Conservation (phyloP, 2,113 vertebrate species). For the Eudyptes chrysolophus region DNA sequence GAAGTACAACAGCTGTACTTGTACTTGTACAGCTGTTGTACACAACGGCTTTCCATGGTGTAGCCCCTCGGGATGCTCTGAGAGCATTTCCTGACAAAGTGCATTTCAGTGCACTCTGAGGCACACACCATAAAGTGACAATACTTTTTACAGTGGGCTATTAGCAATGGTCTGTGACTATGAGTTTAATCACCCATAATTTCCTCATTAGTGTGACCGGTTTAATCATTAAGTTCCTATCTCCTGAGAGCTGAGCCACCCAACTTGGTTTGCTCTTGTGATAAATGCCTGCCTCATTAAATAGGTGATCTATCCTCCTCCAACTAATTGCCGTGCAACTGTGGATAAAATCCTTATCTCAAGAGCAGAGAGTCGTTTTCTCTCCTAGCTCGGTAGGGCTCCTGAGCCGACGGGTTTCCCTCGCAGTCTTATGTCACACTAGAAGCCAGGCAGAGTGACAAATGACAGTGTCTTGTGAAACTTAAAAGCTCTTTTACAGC, state of each 20-base stretch:
- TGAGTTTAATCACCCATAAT: not conserved
- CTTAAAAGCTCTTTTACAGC: not conserved
- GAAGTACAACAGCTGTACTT: too few relatives aligned
- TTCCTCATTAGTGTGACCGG: not conserved
- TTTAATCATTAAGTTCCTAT: not conserved
- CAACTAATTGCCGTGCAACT: not conserved
- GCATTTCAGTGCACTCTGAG: not conserved
- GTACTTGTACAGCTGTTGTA: too few relatives aligned
- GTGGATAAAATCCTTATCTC: not conserved
- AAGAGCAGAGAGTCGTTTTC: not conserved
- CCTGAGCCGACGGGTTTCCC: not conserved
- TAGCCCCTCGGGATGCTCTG: not conserved
- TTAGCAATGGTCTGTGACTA: not conserved
- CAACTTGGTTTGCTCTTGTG: not conserved
- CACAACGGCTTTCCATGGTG: fast-evolving
- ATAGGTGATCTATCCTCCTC: not conserved
- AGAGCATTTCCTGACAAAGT: not conserved
- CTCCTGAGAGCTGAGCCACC: not conserved
- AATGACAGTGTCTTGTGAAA: fast-evolving
- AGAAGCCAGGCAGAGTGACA: not conserved
- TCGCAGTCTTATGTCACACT: not conserved
- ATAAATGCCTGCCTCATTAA: not conserved
- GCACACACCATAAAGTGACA: not conserved
- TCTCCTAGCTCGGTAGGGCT: not conserved
- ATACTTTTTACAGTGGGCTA: not conserved